Evolutionary conservation across 2,797 vertebrate genomes (phyloP).

Genomic region (Arctocebus calabarensis): DNA sequence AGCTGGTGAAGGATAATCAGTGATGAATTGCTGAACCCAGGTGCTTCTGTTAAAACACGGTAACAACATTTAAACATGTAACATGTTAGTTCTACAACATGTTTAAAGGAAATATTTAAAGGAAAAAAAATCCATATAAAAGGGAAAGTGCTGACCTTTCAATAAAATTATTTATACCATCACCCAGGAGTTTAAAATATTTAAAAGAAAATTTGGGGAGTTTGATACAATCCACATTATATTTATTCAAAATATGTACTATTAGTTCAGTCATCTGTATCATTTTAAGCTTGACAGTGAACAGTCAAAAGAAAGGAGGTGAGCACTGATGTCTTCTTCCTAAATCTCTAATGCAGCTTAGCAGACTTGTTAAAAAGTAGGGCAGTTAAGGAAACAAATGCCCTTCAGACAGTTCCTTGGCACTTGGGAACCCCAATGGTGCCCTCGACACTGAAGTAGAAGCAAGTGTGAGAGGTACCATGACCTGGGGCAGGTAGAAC

Average conservation of each 20-base stretch:
- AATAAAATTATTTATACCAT: background rate
- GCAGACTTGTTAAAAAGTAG: background rate
- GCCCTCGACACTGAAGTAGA: background rate
- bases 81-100: background rate
- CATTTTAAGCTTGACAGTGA: background rate
- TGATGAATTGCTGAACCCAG: slow-evolving; percentile 95
- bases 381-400: background rate
- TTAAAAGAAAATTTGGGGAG: background rate
- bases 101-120: background rate
- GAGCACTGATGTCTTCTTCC: background rate
- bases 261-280: background rate
- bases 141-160: background rate
- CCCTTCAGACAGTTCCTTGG: background rate
- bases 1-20: slow-evolving; percentile 98
- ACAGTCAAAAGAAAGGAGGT: background rate
- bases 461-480: background rate
- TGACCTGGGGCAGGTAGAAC: background rate
- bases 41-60: slow-evolving; percentile 89
- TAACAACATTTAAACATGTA: background rate
- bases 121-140: background rate
- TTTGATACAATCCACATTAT: background rate
- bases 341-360: background rate
- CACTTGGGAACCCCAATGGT: background rate
- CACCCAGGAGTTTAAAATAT: background rate
- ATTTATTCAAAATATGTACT: slow-evolving; percentile 22